phyloP scores from a whole-genome alignment of 1,140 invertebrate species.

The Listronotus bonariensis region DNA sequence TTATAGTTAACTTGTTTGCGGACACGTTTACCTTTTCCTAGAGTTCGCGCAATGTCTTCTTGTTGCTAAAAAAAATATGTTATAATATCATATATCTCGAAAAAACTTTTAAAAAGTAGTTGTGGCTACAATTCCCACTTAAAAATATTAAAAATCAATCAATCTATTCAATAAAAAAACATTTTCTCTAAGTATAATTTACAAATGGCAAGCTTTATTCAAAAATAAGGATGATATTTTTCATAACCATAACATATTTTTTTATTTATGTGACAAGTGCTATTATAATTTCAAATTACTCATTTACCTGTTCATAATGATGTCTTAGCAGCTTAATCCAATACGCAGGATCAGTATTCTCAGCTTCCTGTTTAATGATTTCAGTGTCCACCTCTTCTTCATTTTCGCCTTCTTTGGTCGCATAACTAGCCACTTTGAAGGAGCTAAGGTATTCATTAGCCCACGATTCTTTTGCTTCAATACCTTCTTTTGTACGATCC shows the following conservation, averaged over 20 bases:
- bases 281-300: too few relatives aligned
- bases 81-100: too few relatives aligned
- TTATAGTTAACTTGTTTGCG: slow-evolving; percentile 96
- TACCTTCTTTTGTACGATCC: slow-evolving; percentile 91
- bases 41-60: slow-evolving; percentile 85
- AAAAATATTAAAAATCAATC: too few relatives aligned
- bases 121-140: too few relatives aligned
- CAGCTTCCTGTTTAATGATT: slow-evolving; percentile 97
- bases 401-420: slow-evolving; percentile 92
- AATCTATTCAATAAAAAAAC: too few relatives aligned
- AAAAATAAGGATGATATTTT: too few relatives aligned
- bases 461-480: slow-evolving; percentile 98
- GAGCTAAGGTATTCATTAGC: slow-evolving; percentile 99
- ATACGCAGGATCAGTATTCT: slow-evolving; percentile 98
- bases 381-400: slow-evolving; percentile 96
- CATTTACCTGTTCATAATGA: slow-evolving; percentile 89
- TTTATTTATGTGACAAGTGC: too few relatives aligned
- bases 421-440: slow-evolving; percentile 96
- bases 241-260: too few relatives aligned
- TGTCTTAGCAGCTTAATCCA: slow-evolving; percentile 98
- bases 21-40: slow-evolving; percentile 86
- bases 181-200: too few relatives aligned
- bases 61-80: slow-evolving; percentile 68
- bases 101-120: too few relatives aligned
- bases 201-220: too few relatives aligned